These are phyloP conservation scores for Indicator indicator DNA, from an alignment of 2,113 vertebrate genomes.

Conservation along the genomic window DNA sequence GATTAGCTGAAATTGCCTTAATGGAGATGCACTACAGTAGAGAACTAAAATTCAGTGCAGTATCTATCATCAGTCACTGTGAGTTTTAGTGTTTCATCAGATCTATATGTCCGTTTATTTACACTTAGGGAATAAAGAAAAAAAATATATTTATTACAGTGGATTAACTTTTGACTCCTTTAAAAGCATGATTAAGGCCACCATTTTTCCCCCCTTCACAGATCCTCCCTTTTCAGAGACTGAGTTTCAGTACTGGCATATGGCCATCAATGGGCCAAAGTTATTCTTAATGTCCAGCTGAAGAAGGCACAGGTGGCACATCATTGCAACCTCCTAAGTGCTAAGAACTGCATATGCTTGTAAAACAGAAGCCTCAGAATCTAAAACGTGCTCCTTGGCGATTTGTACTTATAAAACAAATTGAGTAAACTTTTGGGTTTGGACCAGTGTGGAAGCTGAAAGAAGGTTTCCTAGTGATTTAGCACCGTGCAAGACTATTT, in stretches of 20 bases:
- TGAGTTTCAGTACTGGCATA: background rate
- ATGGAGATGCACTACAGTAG: constrained; percentile 33
- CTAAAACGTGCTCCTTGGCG: background rate
- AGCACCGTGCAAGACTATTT: background rate
- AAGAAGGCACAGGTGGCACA: background rate
- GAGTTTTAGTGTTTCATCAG: constrained; percentile 7
- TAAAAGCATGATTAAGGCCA: background rate
- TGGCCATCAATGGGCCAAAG: background rate
- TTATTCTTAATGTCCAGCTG: background rate
- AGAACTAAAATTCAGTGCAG: constrained; percentile 25
- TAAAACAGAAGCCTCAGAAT: background rate
- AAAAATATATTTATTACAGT: background rate
- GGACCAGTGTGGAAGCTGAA: background rate
- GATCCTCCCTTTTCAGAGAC: background rate
- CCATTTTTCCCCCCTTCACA: background rate
- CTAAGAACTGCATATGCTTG: background rate
- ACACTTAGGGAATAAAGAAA: background rate
- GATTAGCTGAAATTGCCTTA: constrained; percentile 66
- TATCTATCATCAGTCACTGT: constrained; percentile 35
- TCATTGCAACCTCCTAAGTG: background rate
- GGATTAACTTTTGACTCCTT: background rate
- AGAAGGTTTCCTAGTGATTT: background rate
- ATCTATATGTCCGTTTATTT: background rate
- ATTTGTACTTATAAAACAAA: background rate
- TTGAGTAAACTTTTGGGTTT: background rate